phyloP scores from a whole-genome alignment of 2,888 invertebrate species.

The Lacanobia wlatinum region DNA sequence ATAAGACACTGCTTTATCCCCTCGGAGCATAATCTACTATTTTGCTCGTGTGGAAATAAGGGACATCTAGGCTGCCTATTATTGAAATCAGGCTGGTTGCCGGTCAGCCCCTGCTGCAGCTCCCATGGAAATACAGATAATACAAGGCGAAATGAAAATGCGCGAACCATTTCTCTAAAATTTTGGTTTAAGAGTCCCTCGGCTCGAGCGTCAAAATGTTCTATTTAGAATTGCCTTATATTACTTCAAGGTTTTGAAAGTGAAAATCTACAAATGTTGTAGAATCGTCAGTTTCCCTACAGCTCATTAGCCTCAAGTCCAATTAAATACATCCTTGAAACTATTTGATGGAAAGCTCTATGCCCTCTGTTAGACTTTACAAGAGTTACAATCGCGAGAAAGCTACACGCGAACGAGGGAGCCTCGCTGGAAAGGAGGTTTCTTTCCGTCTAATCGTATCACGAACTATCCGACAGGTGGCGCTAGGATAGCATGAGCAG shows the following conservation, averaged over 20 bases:
- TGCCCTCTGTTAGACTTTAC: slow-evolving; percentile 57
- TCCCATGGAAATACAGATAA: too few species aligned
- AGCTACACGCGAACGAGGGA: slow-evolving; percentile 16
- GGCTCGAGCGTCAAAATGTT: neutral
- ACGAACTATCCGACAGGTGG: slow-evolving; percentile 59
- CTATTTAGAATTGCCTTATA: neutral
- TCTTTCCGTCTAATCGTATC: slow-evolving; percentile 33
- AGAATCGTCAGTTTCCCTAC: slow-evolving; percentile 1
- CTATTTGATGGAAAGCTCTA: slow-evolving; percentile 21
- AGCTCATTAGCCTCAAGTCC: neutral
- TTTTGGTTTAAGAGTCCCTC: neutral
- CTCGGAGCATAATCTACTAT: too few species aligned
- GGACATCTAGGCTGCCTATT: too few species aligned
- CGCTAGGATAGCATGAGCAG: slow-evolving; percentile 26
- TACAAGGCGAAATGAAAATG: too few species aligned
- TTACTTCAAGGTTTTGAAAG: neutral
- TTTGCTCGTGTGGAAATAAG: too few species aligned
- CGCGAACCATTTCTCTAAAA: too few species aligned
- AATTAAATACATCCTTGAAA: slow-evolving; percentile 10
- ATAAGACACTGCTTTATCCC: too few species aligned
- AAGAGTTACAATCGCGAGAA: slow-evolving; percentile 40
- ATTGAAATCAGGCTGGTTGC: too few species aligned
- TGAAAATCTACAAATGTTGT: neutral
- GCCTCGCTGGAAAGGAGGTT: slow-evolving; percentile 42
- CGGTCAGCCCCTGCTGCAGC: too few species aligned